Base-by-base conservation (phyloP, 2,888 invertebrate species). In the Tiliacea citrago region DNA sequence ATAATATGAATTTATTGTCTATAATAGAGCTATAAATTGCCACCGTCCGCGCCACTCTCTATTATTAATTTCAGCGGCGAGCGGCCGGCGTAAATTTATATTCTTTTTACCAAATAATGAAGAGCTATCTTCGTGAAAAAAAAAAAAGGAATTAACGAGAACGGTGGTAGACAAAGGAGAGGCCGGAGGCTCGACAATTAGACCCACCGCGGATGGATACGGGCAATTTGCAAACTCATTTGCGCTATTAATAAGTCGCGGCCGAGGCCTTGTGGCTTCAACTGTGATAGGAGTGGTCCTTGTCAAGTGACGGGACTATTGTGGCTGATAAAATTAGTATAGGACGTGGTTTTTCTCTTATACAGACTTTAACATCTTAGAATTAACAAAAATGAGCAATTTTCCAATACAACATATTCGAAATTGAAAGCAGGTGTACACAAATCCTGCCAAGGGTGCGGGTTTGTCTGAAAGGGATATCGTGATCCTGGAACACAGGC, bases 1-100 rank as follows among this genome's bases (percentile, higher is more conserved):
- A 90, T 90, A 90, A 92, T 91, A 91, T 89, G 88, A 92, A 93
- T 93, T 93, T 92, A 93, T 91, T 85, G 92, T 88, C 83, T 89
- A 88, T 94, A 92, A 93, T 93, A 91, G 90, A 91, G 89, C 90
- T 78, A 92, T 93, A 94, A 94, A 94, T 94, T 90, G 89, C 87
- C 83, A 71, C 75, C 84, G 88, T 84, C 79, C 84, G 79, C 88
- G 78, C 71, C 88, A 81, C 77, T 87, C 88, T 89, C 88, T 89
- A 89, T 93, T 94, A 94, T 94, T 93, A 94, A 94, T 94, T 93
- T 93, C 89, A 88, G 84, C 86, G 84, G 78, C 83, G 84, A 81
- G 84, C 88, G 82, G 83, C 84, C 82, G 73, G 68, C 82, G 86
- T 82, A 81, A 91, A 92, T 92, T 93, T 92, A 93, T 92, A 91